Evolutionary conservation across 2,888 invertebrate genomes (phyloP).

Genomic region (Villa cingulata): DNA sequence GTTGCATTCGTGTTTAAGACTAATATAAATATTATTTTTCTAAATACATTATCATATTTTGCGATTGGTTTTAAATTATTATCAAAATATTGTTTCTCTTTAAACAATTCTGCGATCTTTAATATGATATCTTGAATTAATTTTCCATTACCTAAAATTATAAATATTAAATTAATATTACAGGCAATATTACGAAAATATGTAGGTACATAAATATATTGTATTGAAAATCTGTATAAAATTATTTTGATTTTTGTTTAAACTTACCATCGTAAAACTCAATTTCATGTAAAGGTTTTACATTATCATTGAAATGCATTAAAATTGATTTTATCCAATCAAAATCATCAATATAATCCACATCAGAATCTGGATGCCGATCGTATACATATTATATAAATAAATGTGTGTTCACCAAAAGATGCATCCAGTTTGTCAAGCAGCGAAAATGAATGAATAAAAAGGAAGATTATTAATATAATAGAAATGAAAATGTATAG

Average conservation of each 20-base stretch:
- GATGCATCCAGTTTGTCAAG: too few species aligned
- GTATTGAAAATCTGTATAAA: too few species aligned
- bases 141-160: conserved; percentile 22
- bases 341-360: conserved; percentile 27
- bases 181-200: too few species aligned
- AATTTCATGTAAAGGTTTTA: conserved; percentile 23
- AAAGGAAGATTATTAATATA: too few species aligned
- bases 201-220: too few species aligned
- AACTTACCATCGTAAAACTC: conserved; percentile 24
- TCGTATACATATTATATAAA: too few species aligned
- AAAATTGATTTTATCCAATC: conserved; percentile 23
- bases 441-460: too few species aligned
- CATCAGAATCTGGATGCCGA: too few species aligned
- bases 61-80: conserved; percentile 13
- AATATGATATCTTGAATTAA: conserved; percentile 21
- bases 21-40: conserved; percentile 25
- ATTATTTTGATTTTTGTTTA: too few species aligned
- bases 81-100: conserved; percentile 16
- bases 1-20: conserved; percentile 25
- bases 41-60: conserved; percentile 14
- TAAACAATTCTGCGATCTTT: conserved; percentile 18
- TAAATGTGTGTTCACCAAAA: too few species aligned
- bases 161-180: too few species aligned
- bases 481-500: too few species aligned
- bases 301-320: conserved; percentile 22